These are phyloP conservation scores for Deilephila porcellus DNA, from an alignment of 2,888 invertebrate genomes.

Conservation along the genomic window DNA sequence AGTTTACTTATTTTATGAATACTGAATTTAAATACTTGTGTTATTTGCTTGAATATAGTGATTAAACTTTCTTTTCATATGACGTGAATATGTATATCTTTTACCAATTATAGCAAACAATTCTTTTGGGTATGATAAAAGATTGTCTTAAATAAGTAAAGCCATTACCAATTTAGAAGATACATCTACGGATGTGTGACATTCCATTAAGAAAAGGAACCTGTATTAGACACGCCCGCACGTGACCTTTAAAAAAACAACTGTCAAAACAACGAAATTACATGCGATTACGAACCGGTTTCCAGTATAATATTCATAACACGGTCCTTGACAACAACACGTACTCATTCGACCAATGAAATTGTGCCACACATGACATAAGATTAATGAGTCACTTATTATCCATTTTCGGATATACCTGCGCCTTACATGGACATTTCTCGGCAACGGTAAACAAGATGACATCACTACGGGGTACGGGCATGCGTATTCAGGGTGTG, in stretches of 20 bases:
- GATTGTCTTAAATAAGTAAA: neutral
- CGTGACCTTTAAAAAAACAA: conserved; percentile 26
- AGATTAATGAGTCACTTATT: conserved; percentile 36
- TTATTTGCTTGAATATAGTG: no score
- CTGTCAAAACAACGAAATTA: conserved; percentile 32
- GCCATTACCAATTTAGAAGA: neutral
- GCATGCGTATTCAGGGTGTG: conserved; percentile 46
- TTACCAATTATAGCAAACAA: no score
- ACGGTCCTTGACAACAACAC: conserved; percentile 31
- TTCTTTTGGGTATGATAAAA: neutral
- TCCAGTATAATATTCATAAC: conserved; percentile 11
- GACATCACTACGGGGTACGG: conserved; percentile 30
- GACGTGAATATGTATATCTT: no score
- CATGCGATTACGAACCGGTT: conserved; percentile 44
- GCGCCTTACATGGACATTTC: conserved; percentile 22
- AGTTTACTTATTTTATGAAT: neutral
- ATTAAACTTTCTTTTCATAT: no score
- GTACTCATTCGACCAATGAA: conserved; percentile 40
- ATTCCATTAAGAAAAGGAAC: neutral
- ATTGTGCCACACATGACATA: conserved; percentile 38
- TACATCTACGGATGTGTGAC: neutral
- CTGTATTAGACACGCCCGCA: conserved; percentile 4
- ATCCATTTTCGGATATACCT: conserved; percentile 33
- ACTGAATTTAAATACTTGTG: no score
- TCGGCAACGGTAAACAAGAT: neutral